These are phyloP conservation scores for Callinectes sapidus DNA, from an alignment of 2,888 invertebrate species.

Conservation along the genomic window DNA sequence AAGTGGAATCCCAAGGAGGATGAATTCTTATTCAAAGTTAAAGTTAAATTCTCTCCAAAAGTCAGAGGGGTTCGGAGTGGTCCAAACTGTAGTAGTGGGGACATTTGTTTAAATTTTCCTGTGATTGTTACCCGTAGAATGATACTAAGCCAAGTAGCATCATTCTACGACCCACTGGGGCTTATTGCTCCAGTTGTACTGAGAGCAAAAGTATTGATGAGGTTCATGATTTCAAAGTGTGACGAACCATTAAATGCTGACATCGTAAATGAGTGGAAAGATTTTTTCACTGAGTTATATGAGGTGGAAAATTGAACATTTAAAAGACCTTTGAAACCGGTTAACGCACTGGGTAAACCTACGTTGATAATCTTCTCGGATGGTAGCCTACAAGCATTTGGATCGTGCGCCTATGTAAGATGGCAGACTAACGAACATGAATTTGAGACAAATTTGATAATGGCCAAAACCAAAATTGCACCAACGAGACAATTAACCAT, in stretches of 20 bases:
- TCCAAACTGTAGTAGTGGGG: neutral
- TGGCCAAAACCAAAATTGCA: constrained; percentile 38
- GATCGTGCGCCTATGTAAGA: constrained; percentile 49
- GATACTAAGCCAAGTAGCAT: constrained; percentile 45
- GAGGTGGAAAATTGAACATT: constrained; percentile 16
- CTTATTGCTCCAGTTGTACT: constrained; percentile 26
- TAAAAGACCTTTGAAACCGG: neutral
- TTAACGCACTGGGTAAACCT: constrained; percentile 39
- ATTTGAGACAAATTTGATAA: neutral
- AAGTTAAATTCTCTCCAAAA: constrained; percentile 45
- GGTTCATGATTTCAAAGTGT: constrained; percentile 20
- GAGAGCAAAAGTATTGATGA: constrained; percentile 40
- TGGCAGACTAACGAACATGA: constrained; percentile 25
- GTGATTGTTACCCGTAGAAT: constrained; percentile 26
- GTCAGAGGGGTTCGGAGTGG: neutral
- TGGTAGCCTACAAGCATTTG: constrained; percentile 34
- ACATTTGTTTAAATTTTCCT: constrained; percentile 24
- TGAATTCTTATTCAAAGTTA: constrained; percentile 38
- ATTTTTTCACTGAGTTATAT: neutral
- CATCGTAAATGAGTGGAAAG: constrained; percentile 20
- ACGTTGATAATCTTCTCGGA: constrained; percentile 41
- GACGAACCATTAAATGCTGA: neutral
- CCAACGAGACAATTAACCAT: constrained; percentile 26
- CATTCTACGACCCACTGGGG: constrained; percentile 50
- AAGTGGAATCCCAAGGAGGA: constrained; percentile 42